Conservation (phyloP, 2,113 vertebrate genomes). For the Cyrtonyx montezumae region DNA sequence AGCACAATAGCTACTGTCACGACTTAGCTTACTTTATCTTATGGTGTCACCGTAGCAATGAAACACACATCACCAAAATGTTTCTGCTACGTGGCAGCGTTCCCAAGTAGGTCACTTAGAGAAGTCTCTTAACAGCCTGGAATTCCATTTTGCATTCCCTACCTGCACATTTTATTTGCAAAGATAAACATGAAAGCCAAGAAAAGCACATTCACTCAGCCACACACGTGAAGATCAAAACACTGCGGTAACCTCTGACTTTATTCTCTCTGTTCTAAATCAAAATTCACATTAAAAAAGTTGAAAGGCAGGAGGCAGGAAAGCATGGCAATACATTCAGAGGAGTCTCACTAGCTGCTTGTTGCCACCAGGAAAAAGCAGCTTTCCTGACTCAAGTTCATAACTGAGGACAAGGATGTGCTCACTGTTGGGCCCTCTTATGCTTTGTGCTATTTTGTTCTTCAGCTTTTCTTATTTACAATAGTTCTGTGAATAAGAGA, state of each 20-base stretch:
- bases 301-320: background rate
- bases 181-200: background rate
- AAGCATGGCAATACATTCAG: background rate
- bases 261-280: background rate
- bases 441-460: background rate
- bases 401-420: background rate
- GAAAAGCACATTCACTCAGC: background rate
- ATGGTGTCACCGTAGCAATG: background rate
- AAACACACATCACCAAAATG: background rate
- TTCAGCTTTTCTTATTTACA: background rate
- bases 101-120: slow-evolving; percentile 20
- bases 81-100: background rate
- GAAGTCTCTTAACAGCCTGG: background rate
- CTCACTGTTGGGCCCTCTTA: background rate
- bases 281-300: background rate
- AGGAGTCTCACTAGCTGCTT: background rate
- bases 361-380: background rate
- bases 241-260: background rate
- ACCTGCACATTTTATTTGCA: background rate
- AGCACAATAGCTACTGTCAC: background rate
- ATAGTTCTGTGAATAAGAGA: background rate
- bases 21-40: background rate
- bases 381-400: background rate
- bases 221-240: background rate
- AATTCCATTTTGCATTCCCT: background rate